Base-by-base conservation (phyloP, 2,888 invertebrate species). In the Pediacus dermestoides region DNA sequence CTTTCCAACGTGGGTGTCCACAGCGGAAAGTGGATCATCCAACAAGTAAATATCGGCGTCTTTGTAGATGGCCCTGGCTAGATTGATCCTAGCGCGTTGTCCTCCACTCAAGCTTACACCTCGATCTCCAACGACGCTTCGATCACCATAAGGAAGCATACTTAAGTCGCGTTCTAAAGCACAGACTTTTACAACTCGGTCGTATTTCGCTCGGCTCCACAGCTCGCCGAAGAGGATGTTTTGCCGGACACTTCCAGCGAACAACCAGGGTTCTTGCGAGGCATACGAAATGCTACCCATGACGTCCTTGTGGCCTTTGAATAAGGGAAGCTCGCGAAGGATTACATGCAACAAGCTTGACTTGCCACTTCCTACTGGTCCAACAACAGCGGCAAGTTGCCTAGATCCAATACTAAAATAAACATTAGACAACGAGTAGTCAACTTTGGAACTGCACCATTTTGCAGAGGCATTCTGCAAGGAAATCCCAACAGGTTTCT, bases 251-350 rank as follows among this genome's bases (percentile, higher is more conserved):
- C 82, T 80, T 1, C 78, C 80, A 0, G 78, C 75, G 51, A 83
- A 83, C 1, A 83, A 66, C 89, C 90, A 91, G 0, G 90, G 81
- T 53, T 88, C 84, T 67, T 89, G 88, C 30, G 85, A 78, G 1
- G 84, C 82, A 61, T 86, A 90, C 0, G 81, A 74, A n/a, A 82
- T 58, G 2, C 67, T 69, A 2, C 88, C 88, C 1, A 74, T 74
- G 9, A 85, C 65, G 1, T 74, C 66, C 31, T 86, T 60, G 1
- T 70, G 71, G 0, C 90, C 88, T 15, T 71, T 66, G 1, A 70
- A 65, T 3, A 80, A 68, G 1, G 77, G 75, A 9, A 89, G 64
- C 66, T 91, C 90, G 8, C 81, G 80, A 45, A 90, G 70, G 9
- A 90, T 73, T 36, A 83, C 69, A 60, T 83, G 80, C 4, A 85